phyloP scores from a whole-genome alignment of 2,113 vertebrate genomes.

The Prinia subflava region DNA sequence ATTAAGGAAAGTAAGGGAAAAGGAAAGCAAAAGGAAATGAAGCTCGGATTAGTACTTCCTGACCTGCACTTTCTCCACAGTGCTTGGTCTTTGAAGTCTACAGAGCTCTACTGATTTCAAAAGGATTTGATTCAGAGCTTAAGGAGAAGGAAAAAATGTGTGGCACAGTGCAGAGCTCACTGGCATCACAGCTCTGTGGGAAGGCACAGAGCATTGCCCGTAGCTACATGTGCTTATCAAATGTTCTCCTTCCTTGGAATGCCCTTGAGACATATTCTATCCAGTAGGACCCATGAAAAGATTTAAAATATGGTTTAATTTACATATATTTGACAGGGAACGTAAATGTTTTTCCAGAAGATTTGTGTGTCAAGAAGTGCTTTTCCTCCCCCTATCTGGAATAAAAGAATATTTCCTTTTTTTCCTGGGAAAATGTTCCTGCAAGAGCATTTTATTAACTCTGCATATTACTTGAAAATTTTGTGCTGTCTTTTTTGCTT shows the following conservation, averaged over 20 bases:
- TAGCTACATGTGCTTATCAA: not conserved
- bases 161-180: not conserved
- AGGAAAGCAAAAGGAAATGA: not conserved
- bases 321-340: constrained; percentile 5
- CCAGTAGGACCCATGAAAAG: not conserved
- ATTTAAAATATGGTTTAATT: not conserved
- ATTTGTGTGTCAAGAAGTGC: not conserved
- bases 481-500: not conserved
- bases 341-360: not conserved
- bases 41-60: not conserved
- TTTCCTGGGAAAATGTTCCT: not conserved
- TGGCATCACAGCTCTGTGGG: not conserved
- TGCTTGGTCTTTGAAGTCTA: not conserved
- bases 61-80: not conserved
- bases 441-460: not conserved
- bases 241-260: not conserved
- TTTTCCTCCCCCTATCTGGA: not conserved
- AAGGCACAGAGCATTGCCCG: not conserved
- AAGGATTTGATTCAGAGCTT: not conserved
- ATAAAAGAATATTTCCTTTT: not conserved
- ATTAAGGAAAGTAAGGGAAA: not conserved
- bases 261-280: not conserved
- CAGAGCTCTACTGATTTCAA: not conserved
- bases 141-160: not conserved
- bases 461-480: not conserved